Percentiles rank a stretch among this genome's conserved stretches.
phyloP scores from a whole-genome alignment of 1,140 invertebrate genomes.

The Eumaeus atala region DNA sequence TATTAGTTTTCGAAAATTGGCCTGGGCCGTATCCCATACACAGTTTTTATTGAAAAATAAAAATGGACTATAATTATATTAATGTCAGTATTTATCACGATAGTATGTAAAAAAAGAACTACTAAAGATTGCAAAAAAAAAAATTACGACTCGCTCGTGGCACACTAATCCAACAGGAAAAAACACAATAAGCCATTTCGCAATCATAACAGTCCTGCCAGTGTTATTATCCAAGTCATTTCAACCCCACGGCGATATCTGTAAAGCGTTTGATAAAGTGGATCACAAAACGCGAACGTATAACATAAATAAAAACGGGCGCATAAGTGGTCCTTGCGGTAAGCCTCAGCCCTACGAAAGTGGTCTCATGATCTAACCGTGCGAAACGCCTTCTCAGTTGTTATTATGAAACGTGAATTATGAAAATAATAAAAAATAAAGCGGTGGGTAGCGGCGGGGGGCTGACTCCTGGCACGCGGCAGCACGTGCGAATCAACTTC shows the following conservation, averaged over 20 bases:
- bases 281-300: constrained; percentile 63
- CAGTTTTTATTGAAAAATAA: too few species aligned
- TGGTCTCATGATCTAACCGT: constrained; percentile 68
- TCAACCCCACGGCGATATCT: constrained; percentile 58
- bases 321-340: constrained; percentile 66
- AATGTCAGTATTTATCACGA: constrained; percentile 11
- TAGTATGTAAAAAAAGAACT: background rate
- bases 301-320: constrained; percentile 67
- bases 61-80: background rate
- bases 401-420: constrained; percentile 73
- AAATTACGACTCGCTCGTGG: constrained; percentile 1
- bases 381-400: constrained; percentile 70
- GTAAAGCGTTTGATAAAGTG: constrained; percentile 70
- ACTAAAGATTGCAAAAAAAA: background rate
- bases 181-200: constrained; percentile 63
- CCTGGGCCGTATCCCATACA: too few species aligned
- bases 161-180: constrained; percentile 54
- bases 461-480: constrained; percentile 58
- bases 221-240: constrained; percentile 63
- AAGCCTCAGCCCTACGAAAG: constrained; percentile 44
- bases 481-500: constrained; percentile 47
- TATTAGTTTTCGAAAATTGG: too few species aligned
- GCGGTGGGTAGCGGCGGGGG: constrained; percentile 45
- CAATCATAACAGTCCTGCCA: constrained; percentile 45
- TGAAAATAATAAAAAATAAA: constrained; percentile 74